Percentiles rank a stretch among this genome's conserved stretches.
These are phyloP conservation scores for Agrochola circellaris DNA, from an alignment of 2,888 invertebrate genomes.

Conservation along the genomic window DNA sequence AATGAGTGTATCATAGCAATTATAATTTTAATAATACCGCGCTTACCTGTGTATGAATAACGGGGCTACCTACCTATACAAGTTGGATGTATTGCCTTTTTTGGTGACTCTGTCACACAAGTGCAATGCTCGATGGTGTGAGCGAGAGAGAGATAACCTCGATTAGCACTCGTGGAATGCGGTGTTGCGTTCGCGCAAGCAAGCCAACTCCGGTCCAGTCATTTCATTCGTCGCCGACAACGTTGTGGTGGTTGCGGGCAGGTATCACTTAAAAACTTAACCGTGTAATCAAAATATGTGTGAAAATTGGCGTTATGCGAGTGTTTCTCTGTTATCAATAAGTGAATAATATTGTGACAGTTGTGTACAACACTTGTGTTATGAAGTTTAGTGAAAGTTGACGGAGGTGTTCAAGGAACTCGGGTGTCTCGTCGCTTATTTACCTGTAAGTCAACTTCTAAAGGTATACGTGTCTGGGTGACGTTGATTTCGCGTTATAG, in stretches of 20 bases:
- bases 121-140: constrained; percentile 55
- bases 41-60: constrained; percentile 87
- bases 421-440: constrained; percentile 82
- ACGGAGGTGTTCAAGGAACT: constrained; percentile 84
- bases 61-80: constrained; percentile 84
- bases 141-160: constrained; percentile 80
- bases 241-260: constrained; percentile 76
- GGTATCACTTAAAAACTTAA: constrained; percentile 71
- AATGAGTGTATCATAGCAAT: constrained; percentile 57
- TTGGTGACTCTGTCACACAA: constrained; percentile 68
- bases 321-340: constrained; percentile 81
- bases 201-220: constrained; percentile 81
- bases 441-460: constrained; percentile 84
- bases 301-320: constrained; percentile 82
- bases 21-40: constrained; percentile 77
- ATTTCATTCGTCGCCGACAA: constrained; percentile 83
- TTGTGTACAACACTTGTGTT: constrained; percentile 85
- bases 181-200: constrained; percentile 86
- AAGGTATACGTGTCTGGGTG: constrained; percentile 85
- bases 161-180: constrained; percentile 86
- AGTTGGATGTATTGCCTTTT: constrained; percentile 70
- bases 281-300: constrained; percentile 86
- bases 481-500: constrained; percentile 79
- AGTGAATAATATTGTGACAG: constrained; percentile 84
- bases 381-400: constrained; percentile 88